Percentiles rank a stretch among this genome's conserved stretches.
These are phyloP conservation scores for Cheilinus undulatus DNA, from an alignment of 2,113 vertebrate genomes.

Conservation along the genomic window DNA sequence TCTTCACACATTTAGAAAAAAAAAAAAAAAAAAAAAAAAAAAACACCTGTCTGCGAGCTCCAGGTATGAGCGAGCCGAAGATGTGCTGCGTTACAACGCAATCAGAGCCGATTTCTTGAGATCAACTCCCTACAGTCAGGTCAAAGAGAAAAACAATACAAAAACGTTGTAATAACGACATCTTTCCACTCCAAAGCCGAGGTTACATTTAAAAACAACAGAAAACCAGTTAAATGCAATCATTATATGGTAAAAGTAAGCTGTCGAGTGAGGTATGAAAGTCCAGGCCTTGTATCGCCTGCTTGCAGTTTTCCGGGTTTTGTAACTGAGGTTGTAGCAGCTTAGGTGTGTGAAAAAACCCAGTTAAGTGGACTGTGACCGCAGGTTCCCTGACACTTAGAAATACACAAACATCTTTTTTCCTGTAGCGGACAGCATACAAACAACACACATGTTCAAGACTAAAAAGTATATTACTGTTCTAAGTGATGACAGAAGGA, in stretches of 20 bases:
- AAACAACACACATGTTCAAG: slow-evolving; percentile 48
- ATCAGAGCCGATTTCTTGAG: slow-evolving; percentile 38
- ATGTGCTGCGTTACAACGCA: slow-evolving; percentile 28
- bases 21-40: slow-evolving; percentile 46
- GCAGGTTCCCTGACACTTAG: slow-evolving; percentile 82
- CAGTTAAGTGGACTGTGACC: slow-evolving; percentile 80
- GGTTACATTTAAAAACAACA: slow-evolving; percentile 65
- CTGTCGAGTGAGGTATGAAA: slow-evolving; percentile 85
- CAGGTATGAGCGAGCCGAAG: slow-evolving; percentile 54
- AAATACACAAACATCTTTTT: slow-evolving; percentile 56
- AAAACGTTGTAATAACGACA: slow-evolving; percentile 53
- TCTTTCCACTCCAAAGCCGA: slow-evolving; percentile 67
- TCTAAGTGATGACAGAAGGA: slow-evolving; percentile 58
- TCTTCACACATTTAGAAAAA: slow-evolving; percentile 58
- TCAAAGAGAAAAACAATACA: slow-evolving; percentile 38
- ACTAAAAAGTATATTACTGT: slow-evolving; percentile 51
- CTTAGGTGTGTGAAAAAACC: slow-evolving; percentile 82
- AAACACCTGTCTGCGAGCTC: slow-evolving; percentile 64
- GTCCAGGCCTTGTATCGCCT: slow-evolving; percentile 69
- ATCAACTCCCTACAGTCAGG: slow-evolving; percentile 62
- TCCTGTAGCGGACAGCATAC: slow-evolving; percentile 59
- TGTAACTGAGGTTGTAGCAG: slow-evolving; percentile 85
- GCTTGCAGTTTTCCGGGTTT: slow-evolving; percentile 86
- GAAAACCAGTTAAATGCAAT: slow-evolving; percentile 78
- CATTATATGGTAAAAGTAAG: slow-evolving; percentile 76